Evolutionary conservation across 2,888 invertebrate genomes (phyloP).

Genomic region (Zhuqinia jingwanae): DNA sequence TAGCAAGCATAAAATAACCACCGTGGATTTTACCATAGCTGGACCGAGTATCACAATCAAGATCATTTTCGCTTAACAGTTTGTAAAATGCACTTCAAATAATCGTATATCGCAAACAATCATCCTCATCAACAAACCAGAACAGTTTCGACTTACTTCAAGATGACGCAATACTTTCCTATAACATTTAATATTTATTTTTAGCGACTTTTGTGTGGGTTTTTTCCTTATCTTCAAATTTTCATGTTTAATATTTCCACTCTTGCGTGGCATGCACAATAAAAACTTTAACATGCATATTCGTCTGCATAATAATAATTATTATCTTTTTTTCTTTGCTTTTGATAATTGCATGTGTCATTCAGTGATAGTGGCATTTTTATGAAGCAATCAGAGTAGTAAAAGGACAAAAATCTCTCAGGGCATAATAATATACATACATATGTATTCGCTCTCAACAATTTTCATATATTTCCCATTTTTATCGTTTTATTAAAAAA

Average conservation of each 20-base stretch:
- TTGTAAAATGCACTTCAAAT: constrained; percentile 39
- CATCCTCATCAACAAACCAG: constrained; percentile 34
- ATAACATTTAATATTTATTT: too few species aligned
- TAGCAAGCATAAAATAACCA: too few species aligned
- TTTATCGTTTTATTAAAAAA: too few species aligned
- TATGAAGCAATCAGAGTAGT: neutral
- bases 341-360: neutral
- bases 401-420: too few species aligned
- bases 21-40: too few species aligned
- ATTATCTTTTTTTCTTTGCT: neutral
- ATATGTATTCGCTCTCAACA: too few species aligned
- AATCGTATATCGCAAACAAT: constrained; percentile 37
- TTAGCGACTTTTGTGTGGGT: too few species aligned
- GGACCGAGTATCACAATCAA: too few species aligned
- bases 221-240: neutral
- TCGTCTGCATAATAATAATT: neutral
- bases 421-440: too few species aligned
- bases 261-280: neutral
- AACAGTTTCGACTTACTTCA: constrained; percentile 23
- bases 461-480: too few species aligned
- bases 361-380: neutral
- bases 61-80: constrained; percentile 9
- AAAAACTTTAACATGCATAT: neutral
- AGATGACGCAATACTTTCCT: neutral
- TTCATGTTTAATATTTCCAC: neutral